Conservation (phyloP, 2,888 invertebrate species). For the Ceraclea dissimilis region DNA sequence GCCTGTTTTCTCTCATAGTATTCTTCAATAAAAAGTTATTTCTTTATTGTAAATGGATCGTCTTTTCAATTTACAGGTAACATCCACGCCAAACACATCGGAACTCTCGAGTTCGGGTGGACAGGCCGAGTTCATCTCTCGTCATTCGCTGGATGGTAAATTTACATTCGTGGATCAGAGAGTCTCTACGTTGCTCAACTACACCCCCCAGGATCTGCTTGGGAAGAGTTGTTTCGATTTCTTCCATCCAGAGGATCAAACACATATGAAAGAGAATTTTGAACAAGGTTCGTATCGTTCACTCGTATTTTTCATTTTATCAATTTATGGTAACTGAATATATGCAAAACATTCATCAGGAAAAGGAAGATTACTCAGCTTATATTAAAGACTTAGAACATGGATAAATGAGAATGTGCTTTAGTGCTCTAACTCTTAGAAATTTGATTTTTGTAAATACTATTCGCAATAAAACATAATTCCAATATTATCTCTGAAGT, state of each 20-base stretch:
- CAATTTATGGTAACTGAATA: no score
- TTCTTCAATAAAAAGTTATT: no score
- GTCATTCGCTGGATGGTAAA: slow-evolving; percentile 94
- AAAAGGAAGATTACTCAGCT: no score
- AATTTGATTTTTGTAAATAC: no score
- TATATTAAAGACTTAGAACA: no score
- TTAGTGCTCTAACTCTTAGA: no score
- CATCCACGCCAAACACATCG: slow-evolving; percentile 88
- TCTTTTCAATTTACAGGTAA: slow-evolving; percentile 47
- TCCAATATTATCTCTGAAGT: no score
- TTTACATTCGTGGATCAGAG: slow-evolving; percentile 99
- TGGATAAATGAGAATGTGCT: no score
- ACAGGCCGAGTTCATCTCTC: slow-evolving; percentile 90
- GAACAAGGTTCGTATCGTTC: slow-evolving; percentile 70
- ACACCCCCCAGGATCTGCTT: slow-evolving; percentile 88
- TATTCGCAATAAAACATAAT: no score
- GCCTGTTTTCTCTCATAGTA: no score
- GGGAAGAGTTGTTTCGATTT: slow-evolving; percentile 96
- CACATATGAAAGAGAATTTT: slow-evolving; percentile 96
- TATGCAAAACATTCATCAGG: no score
- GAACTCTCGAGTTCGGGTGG: slow-evolving; percentile 82
- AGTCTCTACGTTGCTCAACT: slow-evolving; percentile 84
- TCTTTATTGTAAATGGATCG: no score
- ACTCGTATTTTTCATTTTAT: neutral
- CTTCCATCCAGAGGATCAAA: slow-evolving; percentile 94